phyloP scores from a whole-genome alignment of 2,888 invertebrate species.

The Leptopilina myrica region DNA sequence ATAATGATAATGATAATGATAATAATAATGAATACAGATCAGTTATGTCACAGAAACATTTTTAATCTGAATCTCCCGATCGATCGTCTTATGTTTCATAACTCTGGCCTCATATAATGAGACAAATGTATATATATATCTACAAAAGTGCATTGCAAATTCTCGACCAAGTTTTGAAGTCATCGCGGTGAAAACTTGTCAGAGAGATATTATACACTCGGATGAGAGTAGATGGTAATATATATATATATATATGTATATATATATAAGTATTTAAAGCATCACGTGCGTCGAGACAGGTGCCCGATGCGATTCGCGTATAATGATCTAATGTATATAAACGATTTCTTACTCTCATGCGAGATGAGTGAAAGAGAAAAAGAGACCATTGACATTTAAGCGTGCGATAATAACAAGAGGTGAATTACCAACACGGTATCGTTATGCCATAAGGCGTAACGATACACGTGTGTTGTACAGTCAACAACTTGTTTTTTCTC shows the following conservation, averaged over 20 bases:
- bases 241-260: no score
- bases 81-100: conserved; percentile 53
- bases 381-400: conserved; percentile 69
- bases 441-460: conserved; percentile 37
- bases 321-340: neutral
- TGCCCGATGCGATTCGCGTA: neutral
- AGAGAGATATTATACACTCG: no score
- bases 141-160: conserved; percentile 55
- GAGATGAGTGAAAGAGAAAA: conserved; percentile 42
- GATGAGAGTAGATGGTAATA: no score
- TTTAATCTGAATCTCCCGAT: conserved; percentile 14
- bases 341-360: no score
- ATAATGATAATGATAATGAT: conserved; percentile 5
- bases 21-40: neutral
- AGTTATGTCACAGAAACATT: conserved; percentile 3
- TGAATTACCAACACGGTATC: conserved; percentile 57
- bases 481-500: neutral
- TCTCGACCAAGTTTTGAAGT: conserved; percentile 44
- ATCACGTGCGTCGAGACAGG: conserved; percentile 8
- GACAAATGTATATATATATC: conserved; percentile 43
- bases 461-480: conserved; percentile 20
- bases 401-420: conserved; percentile 63
- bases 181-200: no score
- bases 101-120: conserved; percentile 57
- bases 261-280: neutral